Base-by-base conservation (phyloP, 2,888 invertebrate species). In the Ecliptopera silaceata region DNA sequence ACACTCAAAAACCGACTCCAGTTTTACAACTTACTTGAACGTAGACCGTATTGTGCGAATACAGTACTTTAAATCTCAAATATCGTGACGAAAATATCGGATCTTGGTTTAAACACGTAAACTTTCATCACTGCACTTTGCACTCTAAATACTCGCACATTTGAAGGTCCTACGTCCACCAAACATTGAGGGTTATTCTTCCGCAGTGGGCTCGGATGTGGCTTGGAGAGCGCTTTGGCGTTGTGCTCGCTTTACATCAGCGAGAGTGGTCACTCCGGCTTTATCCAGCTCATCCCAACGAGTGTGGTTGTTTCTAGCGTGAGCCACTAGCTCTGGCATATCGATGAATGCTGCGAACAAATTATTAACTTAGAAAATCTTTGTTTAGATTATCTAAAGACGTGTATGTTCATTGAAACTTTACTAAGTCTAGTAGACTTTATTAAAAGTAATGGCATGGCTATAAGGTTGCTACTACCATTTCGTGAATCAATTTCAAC, bases 281-380 rank as follows among this genome's bases (percentile, higher is more conserved):
- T 95, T 95, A 75, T 95, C 95, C 70, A 94, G 93, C 71, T 97
- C 96, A 76, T 96, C 96, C 98, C 98, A 98, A 80, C 96, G 96
- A 54, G 95, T 93, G 87, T 98, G 97, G 89, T 98, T 98, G 75
- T 92, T 92, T 70, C 96, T 93, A 88, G 98, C 95, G 83, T 96
- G 95, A 11, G 93, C 93, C 64, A 98, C 95, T 66, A 98, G 91
- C 84, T 98, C 97, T 0, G 98, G 98, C 94, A 98, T 96, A 82
- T 98, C 97, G 77, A 97, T 95, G 86, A 98, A 97, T 49, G 96
- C 98, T 97, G 86, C 4, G 86, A 56, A 52, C 59, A 29, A 49
- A 8, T 39, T 8, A 17, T 12, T 15, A 22, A 22, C 6, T 6
- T 5, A 22, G 22, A 5, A 6, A 22, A n/a, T n/a, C n/a, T n/a